Conservation (phyloP, 2,113 vertebrate genomes). For the Cairina moschata region DNA sequence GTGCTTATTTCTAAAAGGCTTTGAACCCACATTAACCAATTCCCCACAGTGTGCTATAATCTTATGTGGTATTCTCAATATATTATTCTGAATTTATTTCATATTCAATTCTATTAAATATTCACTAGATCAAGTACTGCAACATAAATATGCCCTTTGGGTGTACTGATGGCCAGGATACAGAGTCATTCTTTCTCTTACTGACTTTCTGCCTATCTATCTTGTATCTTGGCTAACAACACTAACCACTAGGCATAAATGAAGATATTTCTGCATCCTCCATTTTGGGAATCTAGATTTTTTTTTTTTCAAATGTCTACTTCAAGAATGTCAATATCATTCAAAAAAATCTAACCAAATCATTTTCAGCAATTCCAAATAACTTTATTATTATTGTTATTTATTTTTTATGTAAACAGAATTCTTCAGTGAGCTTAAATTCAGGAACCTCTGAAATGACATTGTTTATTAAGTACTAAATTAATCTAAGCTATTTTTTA, state of each 20-base stretch:
- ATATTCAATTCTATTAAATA: slow-evolving; percentile 21
- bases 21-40: slow-evolving; percentile 2
- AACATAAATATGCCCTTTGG: background rate
- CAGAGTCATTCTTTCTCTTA: background rate
- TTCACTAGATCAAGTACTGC: slow-evolving; percentile 14
- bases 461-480: background rate
- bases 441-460: background rate
- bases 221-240: background rate
- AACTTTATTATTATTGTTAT: too few species aligned
- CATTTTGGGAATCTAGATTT: background rate
- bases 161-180: background rate
- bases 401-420: background rate
- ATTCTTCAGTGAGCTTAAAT: background rate
- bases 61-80: background rate
- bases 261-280: background rate
- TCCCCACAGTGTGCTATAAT: background rate
- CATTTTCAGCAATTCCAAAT: background rate
- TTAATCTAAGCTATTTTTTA: background rate
- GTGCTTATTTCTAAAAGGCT: slow-evolving; percentile 8
- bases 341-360: background rate
- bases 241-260: background rate
- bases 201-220: background rate
- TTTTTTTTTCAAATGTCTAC: background rate
- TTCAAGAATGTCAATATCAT: background rate
- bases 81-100: background rate